Conservation (phyloP, 2,888 invertebrate species). For the Rhagonycha lutea region DNA sequence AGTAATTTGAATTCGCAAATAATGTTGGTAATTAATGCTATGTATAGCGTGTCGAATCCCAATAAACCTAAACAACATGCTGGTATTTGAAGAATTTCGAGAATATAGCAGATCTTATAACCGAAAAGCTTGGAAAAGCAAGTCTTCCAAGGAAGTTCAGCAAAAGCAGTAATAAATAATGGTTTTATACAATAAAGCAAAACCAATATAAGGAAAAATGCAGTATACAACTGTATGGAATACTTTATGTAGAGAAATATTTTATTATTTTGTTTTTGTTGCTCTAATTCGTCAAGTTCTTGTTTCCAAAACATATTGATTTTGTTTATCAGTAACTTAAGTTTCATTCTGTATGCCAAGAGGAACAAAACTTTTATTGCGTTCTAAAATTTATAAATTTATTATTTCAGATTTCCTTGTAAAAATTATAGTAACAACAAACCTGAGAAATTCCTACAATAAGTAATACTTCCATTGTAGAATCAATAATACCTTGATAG, state of each 20-base stretch:
- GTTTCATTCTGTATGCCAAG: not conserved
- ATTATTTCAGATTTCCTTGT: no score
- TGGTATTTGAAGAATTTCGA: not conserved
- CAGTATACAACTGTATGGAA: not conserved
- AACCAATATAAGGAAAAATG: not conserved
- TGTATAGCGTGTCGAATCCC: not conserved
- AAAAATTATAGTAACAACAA: no score
- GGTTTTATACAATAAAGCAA: not conserved
- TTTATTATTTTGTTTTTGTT: not conserved
- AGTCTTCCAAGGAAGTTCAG: not conserved
- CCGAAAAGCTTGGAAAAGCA: not conserved
- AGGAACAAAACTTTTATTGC: no score
- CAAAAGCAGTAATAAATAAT: not conserved
- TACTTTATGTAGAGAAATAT: not conserved
- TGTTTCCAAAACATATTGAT: not conserved
- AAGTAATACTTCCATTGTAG: no score
- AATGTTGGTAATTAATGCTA: not conserved
- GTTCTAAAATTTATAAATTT: no score
- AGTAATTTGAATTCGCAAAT: not conserved
- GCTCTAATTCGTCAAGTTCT: not conserved
- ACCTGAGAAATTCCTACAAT: no score
- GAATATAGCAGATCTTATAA: not conserved
- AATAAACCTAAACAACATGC: not conserved
- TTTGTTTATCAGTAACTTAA: not conserved
- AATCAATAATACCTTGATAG: no score